Conservation (phyloP, 2,113 vertebrate species). For the Osmerus eperlanus region DNA sequence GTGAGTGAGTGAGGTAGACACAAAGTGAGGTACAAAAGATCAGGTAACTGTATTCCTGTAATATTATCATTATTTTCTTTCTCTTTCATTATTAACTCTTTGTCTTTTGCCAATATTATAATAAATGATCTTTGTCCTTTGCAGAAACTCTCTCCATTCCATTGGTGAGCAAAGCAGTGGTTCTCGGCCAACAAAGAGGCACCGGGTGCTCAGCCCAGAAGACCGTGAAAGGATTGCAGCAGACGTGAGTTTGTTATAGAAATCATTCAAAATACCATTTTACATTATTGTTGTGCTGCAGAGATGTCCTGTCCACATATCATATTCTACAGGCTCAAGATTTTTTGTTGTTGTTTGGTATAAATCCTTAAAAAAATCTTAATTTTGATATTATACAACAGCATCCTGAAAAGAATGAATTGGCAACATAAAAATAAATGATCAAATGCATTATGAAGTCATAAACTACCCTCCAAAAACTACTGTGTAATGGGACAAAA, state of each 20-base stretch:
- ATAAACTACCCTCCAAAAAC: too few species aligned
- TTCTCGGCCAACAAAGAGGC: not conserved
- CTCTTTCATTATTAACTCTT: not conserved
- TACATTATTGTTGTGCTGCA: slow-evolving; percentile 2
- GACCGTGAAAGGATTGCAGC: not conserved
- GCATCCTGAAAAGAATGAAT: too few species aligned
- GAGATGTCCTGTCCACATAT: not conserved
- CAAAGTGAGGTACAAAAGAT: too few species aligned
- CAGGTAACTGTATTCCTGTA: too few species aligned
- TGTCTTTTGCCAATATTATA: not conserved
- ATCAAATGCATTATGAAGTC: too few species aligned
- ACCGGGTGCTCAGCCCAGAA: not conserved
- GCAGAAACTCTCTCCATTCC: slow-evolving; percentile 15
- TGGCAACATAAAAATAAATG: too few species aligned
- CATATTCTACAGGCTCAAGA: not conserved
- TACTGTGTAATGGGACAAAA: too few species aligned
- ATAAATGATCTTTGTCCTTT: too few species aligned
- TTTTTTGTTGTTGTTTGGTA: not conserved
- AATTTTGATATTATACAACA: too few species aligned
- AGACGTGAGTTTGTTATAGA: slow-evolving; percentile 11
- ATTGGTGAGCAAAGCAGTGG: slow-evolving; percentile 13
- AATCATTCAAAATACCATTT: not conserved
- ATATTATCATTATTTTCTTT: not conserved
- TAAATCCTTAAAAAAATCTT: too few species aligned
- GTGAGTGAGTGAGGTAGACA: too few species aligned